phyloP scores from a whole-genome alignment of 35 echinoderm and acorn worm genomes.

The Anneissia japonica region DNA sequence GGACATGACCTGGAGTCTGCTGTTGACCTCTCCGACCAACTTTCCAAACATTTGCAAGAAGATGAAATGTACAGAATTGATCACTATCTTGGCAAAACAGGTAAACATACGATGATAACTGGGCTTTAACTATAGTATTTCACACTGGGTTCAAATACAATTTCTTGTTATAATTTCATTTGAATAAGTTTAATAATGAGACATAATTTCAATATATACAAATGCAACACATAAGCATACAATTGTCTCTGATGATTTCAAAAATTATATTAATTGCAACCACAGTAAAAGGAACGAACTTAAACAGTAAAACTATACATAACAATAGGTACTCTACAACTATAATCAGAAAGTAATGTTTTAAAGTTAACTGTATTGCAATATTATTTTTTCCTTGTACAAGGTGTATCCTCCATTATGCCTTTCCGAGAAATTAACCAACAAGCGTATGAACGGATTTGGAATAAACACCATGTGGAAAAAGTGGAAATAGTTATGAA shows the following conservation, averaged over 20 bases:
- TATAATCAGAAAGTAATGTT: too few species aligned
- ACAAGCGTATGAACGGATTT: slow-evolving; percentile 34
- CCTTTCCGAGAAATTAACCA: slow-evolving; percentile 65
- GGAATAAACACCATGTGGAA: slow-evolving; percentile 77
- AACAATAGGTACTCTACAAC: too few species aligned
- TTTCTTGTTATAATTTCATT: not conserved
- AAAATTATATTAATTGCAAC: too few species aligned
- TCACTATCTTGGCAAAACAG: slow-evolving; percentile 94
- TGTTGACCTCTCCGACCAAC: slow-evolving; percentile 39
- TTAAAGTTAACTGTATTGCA: too few species aligned
- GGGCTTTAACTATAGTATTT: not conserved
- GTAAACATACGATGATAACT: slow-evolving; percentile 45
- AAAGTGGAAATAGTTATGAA: slow-evolving; percentile 93
- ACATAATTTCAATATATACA: not conserved
- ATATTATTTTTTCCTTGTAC: not conserved
- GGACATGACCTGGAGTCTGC: slow-evolving; percentile 72
- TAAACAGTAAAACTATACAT: too few species aligned
- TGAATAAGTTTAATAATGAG: not conserved
- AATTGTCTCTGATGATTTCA: not conserved
- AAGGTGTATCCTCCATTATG: slow-evolving; percentile 80
- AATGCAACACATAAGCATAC: not conserved
- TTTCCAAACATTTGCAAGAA: slow-evolving; percentile 65
- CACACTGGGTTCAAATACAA: not conserved
- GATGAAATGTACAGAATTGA: slow-evolving; percentile 95
- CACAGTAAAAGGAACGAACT: too few species aligned